Base-by-base conservation (phyloP, 2,113 vertebrate genomes). In the Lamprotornis superbus region DNA sequence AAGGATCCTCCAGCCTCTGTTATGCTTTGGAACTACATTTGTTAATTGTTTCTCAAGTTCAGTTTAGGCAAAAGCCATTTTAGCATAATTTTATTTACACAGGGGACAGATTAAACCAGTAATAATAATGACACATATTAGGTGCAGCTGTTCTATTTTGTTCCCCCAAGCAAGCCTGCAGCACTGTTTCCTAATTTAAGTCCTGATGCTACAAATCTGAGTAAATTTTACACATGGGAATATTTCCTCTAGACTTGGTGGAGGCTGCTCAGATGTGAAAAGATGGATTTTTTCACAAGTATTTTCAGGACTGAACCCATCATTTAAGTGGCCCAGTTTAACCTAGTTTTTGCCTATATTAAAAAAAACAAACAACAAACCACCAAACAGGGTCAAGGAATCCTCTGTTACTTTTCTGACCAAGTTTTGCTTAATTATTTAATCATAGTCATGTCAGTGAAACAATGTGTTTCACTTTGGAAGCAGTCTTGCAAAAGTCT, bases 31-130 rank as follows among this genome's bases (percentile, higher is more conserved):
- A 89, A 31, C 24, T 39, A 19, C 35, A 18, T 87, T 75, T 95
- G 60, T 78, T 91, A 91, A 74, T 67, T 77, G 35, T 83, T 93
- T 91, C 77, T 91, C 50, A 83, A 80, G 59, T 73, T 94, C 87
- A 91, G 25, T n/a, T 93, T 94, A 89, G 68, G 64, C 69, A 81
- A 95, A 77, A 71, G 30, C 7, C 61, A 25, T 84, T 91, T 73
- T 67, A 95, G 73, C 42, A 70, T 91, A 70, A 87, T 91, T 91
- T 87, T 78, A 55, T 91, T 92, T 87, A 70, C 60, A 57, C 78
- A 65, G 55, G 60, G 65, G 77, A 94, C 46, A 89, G 39, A 91
- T 94, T 89, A 87, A 91, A 75, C 44, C 64, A 81, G 59, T 47
- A 93, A 87, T 70, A 83, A 87, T 81, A 90, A 82, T 63, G 44